Conservation (phyloP, 2,113 vertebrate species). For the Cariama cristata region DNA sequence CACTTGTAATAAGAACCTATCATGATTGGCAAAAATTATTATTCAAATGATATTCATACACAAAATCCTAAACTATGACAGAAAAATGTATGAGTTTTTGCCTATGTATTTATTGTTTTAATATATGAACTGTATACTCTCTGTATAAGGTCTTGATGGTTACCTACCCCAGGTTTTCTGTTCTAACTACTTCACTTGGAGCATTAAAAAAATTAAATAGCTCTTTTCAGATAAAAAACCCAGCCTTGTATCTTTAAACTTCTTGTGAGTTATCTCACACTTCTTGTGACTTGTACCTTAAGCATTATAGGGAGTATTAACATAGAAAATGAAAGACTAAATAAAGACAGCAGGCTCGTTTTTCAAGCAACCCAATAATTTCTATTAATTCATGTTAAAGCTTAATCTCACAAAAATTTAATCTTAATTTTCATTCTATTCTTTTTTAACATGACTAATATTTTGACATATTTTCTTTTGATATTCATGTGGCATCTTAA, state of each 20-base stretch:
- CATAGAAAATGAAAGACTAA: not conserved
- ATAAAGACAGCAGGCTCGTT: not conserved
- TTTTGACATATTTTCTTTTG: not conserved
- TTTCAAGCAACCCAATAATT: not conserved
- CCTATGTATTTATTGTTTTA: not conserved
- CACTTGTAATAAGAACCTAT: not conserved
- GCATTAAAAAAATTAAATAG: not conserved
- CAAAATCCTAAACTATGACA: not conserved
- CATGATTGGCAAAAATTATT: not conserved
- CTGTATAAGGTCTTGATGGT: not conserved
- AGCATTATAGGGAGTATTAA: not conserved
- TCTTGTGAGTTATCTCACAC: not conserved
- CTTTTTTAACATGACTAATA: not conserved
- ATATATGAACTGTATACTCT: not conserved
- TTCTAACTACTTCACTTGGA: not conserved
- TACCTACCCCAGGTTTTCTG: not conserved
- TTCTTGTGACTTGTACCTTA: not conserved
- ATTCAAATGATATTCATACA: not conserved
- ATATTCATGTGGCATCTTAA: not conserved
- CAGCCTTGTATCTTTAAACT: not conserved
- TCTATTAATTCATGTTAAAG: not conserved
- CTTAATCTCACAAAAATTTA: not conserved
- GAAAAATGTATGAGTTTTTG: not conserved
- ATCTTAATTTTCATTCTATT: not conserved
- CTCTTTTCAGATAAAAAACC: not conserved